Evolutionary conservation across 2,888 invertebrate genomes (phyloP), one percentile per base, ranked within the genome.

Genomic region (Patella ulyssiponensis): DNA sequence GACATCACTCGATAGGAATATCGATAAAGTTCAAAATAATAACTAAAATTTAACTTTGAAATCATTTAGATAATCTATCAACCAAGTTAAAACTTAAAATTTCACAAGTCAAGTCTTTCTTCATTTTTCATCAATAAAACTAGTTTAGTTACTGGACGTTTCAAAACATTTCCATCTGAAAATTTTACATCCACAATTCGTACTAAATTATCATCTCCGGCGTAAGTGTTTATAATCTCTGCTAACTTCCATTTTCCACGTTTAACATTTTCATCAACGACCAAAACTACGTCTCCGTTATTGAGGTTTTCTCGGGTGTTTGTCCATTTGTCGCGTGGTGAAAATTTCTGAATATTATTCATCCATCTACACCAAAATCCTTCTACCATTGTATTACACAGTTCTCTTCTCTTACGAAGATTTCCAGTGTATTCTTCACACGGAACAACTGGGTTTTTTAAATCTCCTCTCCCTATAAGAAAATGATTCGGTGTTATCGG

Each of bases 261-360:
- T 56, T 56, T 56, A 56, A n/a, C n/a, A 14, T 14, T 12, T 4
- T 12, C 14, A 58, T 58, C 58, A 58, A 14, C 58, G n/a, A 58
- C 58, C n/a, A 58, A 58, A 58, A 58, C 58, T 58, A 58, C 1
- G 58, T 58, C 58, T 58, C 58, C n/a, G 15, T 58, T 58, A 15
- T 58, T n/a, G 15, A 58, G 15, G n/a, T 58, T 58, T n/a, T 58
- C 58, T n/a, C 4, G 15, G 11, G 17, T n/a, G n/a, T 58, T 58
- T 58, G n/a, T n/a, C 58, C 58, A 58, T 58, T 58, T 58, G 17
- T 58, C 17, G n/a, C 58, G 58, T n/a, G 58, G 58, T 11, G 58
- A 58, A 58, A 58, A 14, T 58, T 58, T 5, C 15, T 58, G 58
- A 14, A 58, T 58, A 58, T 58, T 58, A 54, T 12, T 54, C 54